These are phyloP conservation scores for Echeneis naucrates DNA, from an alignment of 2,797 vertebrate species.

Conservation along the genomic window DNA sequence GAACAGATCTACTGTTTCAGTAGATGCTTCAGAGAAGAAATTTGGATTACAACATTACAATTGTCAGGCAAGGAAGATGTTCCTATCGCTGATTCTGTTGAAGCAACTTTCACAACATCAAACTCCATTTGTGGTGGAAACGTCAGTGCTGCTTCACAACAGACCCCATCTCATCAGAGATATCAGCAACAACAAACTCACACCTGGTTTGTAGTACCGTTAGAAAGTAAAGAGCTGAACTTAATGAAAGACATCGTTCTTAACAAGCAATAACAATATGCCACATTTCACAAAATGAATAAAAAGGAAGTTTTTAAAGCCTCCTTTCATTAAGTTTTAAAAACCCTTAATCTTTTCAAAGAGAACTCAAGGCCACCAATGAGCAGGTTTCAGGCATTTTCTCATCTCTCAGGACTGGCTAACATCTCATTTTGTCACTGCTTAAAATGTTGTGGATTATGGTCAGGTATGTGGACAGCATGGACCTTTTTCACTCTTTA, in stretches of 20 bases:
- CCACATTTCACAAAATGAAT: constrained; percentile 8
- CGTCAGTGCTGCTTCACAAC: constrained; percentile 3
- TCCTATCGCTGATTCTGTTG: constrained; percentile 10
- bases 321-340: constrained; percentile 7
- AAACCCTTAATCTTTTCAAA: constrained; percentile 5
- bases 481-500: too few species aligned
- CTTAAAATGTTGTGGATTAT: constrained; percentile 17
- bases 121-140: neutral
- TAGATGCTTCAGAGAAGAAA: too few species aligned
- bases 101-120: constrained; percentile 17
- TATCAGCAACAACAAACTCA: neutral
- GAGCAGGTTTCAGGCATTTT: constrained; percentile 12
- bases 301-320: neutral
- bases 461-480: neutral
- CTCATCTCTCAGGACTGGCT: constrained; percentile 5
- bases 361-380: constrained; percentile 15
- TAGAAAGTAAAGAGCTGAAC: neutral
- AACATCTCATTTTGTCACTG: neutral
- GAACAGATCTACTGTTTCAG: neutral
- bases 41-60: neutral
- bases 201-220: neutral
- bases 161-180: neutral
- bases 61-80: neutral
- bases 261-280: constrained; percentile 2
- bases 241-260: neutral